A percentile compares a stretch with the other conserved stretches of the same genome.
Conservation (phyloP, 37 sponge, comb jelly and placozoan genomes). For the Cliona cf. orientalis region DNA sequence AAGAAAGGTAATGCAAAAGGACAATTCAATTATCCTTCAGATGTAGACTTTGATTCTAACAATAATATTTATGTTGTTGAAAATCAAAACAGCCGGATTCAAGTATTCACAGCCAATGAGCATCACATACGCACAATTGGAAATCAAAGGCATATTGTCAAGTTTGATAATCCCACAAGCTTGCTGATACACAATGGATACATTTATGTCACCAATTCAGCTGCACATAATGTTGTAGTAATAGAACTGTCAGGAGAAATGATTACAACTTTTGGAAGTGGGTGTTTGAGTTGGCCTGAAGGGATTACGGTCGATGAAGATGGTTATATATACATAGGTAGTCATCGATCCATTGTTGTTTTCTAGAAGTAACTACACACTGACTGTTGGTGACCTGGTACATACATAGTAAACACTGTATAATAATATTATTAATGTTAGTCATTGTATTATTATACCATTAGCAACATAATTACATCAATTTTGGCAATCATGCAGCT, state of each 20-base stretch:
- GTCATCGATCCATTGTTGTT: too few relatives aligned
- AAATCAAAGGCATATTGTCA: neutral
- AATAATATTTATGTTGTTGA: constrained; percentile 9
- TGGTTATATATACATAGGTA: neutral
- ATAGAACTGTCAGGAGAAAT: neutral
- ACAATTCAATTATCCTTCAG: neutral
- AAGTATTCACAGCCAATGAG: neutral
- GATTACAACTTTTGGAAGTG: neutral
- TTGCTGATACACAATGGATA: neutral
- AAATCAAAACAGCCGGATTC: neutral
- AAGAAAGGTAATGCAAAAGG: neutral
- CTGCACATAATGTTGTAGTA: neutral
- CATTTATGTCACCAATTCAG: neutral
- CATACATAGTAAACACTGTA: too few relatives aligned
- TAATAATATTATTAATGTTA: too few relatives aligned
- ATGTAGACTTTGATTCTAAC: neutral
- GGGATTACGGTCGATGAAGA: neutral
- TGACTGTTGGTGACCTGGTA: too few relatives aligned
- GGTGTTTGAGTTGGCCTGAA: neutral
- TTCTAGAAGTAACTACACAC: too few relatives aligned
- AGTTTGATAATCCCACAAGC: neutral
- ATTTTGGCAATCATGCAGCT: too few relatives aligned
- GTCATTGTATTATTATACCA: too few relatives aligned
- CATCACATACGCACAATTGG: neutral
- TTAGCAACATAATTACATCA: too few relatives aligned